These are phyloP conservation scores for Cepphus grylle DNA, from an alignment of 2,113 vertebrate genomes.

Conservation along the genomic window DNA sequence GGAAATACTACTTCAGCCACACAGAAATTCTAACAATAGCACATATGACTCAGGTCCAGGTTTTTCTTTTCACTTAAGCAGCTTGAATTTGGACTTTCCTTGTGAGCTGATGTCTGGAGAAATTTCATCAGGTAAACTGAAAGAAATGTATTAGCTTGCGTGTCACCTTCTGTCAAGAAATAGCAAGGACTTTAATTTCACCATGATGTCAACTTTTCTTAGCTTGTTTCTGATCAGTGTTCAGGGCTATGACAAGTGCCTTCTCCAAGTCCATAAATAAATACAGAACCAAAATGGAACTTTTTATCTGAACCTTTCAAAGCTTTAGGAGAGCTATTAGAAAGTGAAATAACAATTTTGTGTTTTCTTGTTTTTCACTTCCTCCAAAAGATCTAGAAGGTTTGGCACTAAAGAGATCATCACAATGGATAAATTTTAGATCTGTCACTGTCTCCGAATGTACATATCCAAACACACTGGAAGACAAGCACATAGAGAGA, in stretches of 20 bases:
- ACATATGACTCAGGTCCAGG: neutral
- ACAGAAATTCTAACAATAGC: neutral
- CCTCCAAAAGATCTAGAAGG: neutral
- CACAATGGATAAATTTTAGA: neutral
- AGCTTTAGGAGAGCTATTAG: neutral
- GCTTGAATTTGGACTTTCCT: neutral
- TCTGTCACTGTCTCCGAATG: neutral
- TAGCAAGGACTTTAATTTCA: constrained; percentile 14
- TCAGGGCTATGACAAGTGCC: neutral
- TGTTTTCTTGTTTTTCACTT: neutral
- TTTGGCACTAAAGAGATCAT: neutral
- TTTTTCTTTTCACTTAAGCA: neutral
- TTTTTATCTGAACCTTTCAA: neutral
- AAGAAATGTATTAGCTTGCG: neutral
- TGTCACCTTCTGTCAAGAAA: constrained; percentile 2
- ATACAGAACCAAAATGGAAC: neutral
- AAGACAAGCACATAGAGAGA: neutral
- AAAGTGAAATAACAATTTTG: neutral
- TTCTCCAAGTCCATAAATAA: neutral
- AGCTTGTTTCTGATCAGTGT: neutral
- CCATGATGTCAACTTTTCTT: neutral
- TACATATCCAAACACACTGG: rapidly evolving
- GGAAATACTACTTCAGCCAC: neutral
- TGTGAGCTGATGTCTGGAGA: neutral
- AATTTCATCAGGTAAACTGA: neutral